These are phyloP conservation scores for Porites australiensis DNA, from an alignment of 64 coral and sea anemone species.

Conservation along the genomic window DNA sequence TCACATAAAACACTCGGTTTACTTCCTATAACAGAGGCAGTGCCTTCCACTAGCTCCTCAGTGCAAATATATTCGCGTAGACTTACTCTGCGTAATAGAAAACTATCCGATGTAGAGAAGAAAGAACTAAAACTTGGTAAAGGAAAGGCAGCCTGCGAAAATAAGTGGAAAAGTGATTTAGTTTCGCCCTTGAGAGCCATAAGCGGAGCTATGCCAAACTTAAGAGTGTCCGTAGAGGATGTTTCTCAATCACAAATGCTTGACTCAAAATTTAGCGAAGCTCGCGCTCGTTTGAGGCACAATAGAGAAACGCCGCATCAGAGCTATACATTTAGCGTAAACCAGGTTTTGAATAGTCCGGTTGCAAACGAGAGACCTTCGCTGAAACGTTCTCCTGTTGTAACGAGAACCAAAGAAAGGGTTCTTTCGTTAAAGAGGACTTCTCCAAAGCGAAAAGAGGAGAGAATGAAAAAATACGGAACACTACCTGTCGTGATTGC, in stretches of 20 bases:
- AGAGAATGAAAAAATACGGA: slow-evolving; percentile 36
- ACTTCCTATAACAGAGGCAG: not conserved
- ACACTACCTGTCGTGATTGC: not conserved
- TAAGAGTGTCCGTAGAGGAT: slow-evolving; percentile 2
- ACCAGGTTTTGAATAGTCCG: not conserved
- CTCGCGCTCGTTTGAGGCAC: slow-evolving; percentile 17
- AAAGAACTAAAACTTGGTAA: not conserved
- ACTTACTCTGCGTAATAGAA: slow-evolving; percentile 21
- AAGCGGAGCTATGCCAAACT: slow-evolving; percentile 8
- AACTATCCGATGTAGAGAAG: not conserved
- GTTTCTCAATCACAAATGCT: not conserved
- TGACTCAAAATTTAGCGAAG: slow-evolving; percentile 7
- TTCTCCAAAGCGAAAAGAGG: slow-evolving; percentile 35
- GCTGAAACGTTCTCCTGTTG: not conserved
- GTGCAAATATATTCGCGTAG: not conserved
- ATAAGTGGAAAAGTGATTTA: not conserved
- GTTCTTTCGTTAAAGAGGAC: not conserved
- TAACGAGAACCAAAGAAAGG: not conserved
- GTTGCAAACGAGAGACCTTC: not conserved
- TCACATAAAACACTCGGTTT: not conserved
- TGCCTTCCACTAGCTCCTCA: not conserved
- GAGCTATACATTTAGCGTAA: not conserved
- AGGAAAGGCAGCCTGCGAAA: not conserved
- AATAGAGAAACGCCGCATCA: not conserved
- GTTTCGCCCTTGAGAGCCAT: not conserved